Percentiles rank a stretch among this genome's conserved stretches.
These are phyloP conservation scores for Eristalis pertinax DNA, from an alignment of 2,888 invertebrate genomes.

Conservation along the genomic window DNA sequence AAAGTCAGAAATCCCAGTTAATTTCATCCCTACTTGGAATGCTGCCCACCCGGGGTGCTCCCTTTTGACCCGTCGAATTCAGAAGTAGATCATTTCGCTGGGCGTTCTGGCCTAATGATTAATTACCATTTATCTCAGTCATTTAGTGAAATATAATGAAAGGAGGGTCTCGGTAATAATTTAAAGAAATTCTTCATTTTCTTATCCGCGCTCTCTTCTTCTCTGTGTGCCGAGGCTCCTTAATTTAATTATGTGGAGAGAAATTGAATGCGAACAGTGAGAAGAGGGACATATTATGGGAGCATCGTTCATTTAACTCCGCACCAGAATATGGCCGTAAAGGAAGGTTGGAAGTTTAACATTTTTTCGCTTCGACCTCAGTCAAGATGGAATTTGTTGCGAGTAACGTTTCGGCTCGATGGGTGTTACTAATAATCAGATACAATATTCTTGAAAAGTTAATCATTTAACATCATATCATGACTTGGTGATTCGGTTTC, in stretches of 20 bases:
- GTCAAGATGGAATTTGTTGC: no score
- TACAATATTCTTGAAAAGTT: no score
- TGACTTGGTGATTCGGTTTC: no score
- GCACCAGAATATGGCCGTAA: not conserved
- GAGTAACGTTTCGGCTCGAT: no score
- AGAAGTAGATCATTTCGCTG: constrained; percentile 48
- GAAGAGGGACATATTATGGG: not conserved
- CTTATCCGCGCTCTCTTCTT: not conserved
- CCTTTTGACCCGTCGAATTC: constrained; percentile 52
- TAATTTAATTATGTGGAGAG: constrained; percentile 40
- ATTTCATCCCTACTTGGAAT: constrained; percentile 47
- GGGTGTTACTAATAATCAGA: no score
- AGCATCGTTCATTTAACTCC: not conserved
- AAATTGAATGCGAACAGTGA: not conserved
- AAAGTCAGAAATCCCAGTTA: constrained; percentile 67
- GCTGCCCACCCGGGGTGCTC: constrained; percentile 8
- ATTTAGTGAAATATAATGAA: constrained; percentile 63
- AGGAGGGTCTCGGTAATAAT: constrained; percentile 49
- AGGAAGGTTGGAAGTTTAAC: no score
- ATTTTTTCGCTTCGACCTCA: no score
- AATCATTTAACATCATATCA: no score
- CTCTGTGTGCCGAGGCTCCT: not conserved
- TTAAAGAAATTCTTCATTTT: constrained; percentile 32
- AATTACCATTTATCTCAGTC: constrained; percentile 63
- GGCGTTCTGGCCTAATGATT: constrained; percentile 58